A percentile compares a stretch with the other conserved stretches of the same genome.
Evolutionary conservation across 2,888 invertebrate species (phyloP).

Genomic region (Caenorhabditis afra): DNA sequence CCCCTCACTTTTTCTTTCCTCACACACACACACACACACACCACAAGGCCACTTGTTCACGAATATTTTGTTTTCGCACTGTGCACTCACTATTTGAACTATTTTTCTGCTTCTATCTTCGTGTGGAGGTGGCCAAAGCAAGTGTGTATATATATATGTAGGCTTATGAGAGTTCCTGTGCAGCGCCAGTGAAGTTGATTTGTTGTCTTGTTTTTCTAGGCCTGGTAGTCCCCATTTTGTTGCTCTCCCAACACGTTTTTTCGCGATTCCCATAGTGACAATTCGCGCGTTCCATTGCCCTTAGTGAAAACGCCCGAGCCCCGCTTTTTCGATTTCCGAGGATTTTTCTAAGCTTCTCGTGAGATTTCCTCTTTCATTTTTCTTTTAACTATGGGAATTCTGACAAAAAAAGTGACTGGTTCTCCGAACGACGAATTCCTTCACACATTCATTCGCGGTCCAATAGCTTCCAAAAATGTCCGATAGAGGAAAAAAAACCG

Average conservation of each 20-base stretch:
- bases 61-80: slow-evolving; percentile 58
- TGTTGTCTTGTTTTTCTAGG: slow-evolving; percentile 7
- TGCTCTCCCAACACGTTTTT: no score
- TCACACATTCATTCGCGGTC: slow-evolving; percentile 2
- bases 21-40: no score
- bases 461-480: slow-evolving; percentile 12
- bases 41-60: slow-evolving; percentile 58
- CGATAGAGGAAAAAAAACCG: neutral
- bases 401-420: neutral
- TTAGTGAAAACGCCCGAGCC: no score
- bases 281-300: no score
- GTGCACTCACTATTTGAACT: slow-evolving; percentile 47
- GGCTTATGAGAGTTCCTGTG: slow-evolving; percentile 49
- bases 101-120: slow-evolving; percentile 52
- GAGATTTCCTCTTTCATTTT: no score
- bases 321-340: no score
- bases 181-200: slow-evolving; percentile 20
- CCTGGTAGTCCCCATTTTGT: neutral
- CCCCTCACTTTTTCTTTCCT: slow-evolving; percentile 2
- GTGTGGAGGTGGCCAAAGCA: slow-evolving; percentile 43
- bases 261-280: neutral
- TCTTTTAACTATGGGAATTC: no score
- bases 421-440: neutral
- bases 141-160: slow-evolving; percentile 48
- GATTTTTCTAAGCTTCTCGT: no score